A percentile compares a stretch with the other conserved stretches of the same genome.
Conservation (phyloP, 2,113 vertebrate genomes). For the Pituophis catenifer region DNA sequence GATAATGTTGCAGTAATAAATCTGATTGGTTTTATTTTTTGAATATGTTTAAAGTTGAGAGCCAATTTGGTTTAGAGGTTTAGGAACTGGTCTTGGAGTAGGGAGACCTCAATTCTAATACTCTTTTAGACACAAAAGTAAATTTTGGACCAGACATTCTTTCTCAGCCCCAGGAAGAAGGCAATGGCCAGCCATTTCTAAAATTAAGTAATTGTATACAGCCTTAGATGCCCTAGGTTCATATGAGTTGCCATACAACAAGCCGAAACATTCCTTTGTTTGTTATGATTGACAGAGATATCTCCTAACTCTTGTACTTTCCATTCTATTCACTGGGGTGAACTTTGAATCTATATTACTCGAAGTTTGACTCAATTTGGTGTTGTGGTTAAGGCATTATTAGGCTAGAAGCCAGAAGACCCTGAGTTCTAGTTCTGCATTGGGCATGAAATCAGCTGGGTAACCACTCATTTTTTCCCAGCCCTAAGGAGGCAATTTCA, state of each 20-base stretch:
- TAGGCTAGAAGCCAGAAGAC: not conserved
- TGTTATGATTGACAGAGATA: not conserved
- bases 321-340: not conserved
- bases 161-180: not conserved
- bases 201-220: not conserved
- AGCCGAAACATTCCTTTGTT: not conserved
- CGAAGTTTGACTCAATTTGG: not conserved
- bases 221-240: not conserved
- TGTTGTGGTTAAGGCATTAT: not conserved
- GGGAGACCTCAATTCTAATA: not conserved
- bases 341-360: not conserved
- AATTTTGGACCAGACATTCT: not conserved
- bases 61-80: not conserved
- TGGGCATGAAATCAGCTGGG: not conserved
- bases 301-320: not conserved
- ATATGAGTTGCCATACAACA: not conserved
- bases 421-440: not conserved
- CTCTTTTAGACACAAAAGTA: not conserved
- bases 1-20: not conserved
- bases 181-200: not conserved
- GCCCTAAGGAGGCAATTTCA: not conserved
- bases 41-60: not conserved
- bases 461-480: not conserved
- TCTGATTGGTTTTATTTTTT: not conserved
- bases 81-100: not conserved